Base-by-base conservation (phyloP, 2,888 invertebrate genomes). In the Drosophila fungiperda region DNA sequence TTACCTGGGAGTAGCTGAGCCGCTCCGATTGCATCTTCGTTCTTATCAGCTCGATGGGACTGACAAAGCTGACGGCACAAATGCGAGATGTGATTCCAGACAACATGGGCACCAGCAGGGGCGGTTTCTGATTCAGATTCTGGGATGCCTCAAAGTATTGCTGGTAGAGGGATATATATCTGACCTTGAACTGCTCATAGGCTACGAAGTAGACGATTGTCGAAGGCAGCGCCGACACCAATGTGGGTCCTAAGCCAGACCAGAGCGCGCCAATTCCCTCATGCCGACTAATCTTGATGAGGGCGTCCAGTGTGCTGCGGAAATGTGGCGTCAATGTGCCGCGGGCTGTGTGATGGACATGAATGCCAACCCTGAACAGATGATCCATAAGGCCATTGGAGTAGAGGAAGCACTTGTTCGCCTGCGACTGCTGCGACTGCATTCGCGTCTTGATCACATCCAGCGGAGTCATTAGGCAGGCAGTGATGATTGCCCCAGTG, bases 321-420 rank as follows among this genome's bases (percentile, higher is more conserved):
- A 98, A 98, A 87, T 97, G 97, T 17, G 80, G 80, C n/a, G 64
- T 58, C 0, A 32, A 2, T 61, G 67, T 49, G 71, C n/a, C 58
- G 0, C 58, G 42, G 29, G 68, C n/a, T 26, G 38, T 11, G 5
- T 57, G 23, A 1, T 67, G 12, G 83, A 89, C 29, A 11, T 91
- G 90, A 3, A 94, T 91, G 20, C 95, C 94, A 93, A 98, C 98
- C n/a, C 96, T 96, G 92, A 99, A 99, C 36, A 99, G 93, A 92
- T 99, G 99, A 93, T 99, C 99, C 99, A 99, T 99, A n/a, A 99
- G 94, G 0, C 99, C 99, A 94, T 99, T 99, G 92, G 98, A 98
- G 93, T 98, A 99, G 17, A 99, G 94, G 92, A 98, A 99, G 93
- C 99, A 99, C 93, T 97, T 97, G 85, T 97, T 96, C 17, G 96